These are phyloP conservation scores for Auanema freiburgensis DNA, from an alignment of 2,888 invertebrate species.

Conservation along the genomic window DNA sequence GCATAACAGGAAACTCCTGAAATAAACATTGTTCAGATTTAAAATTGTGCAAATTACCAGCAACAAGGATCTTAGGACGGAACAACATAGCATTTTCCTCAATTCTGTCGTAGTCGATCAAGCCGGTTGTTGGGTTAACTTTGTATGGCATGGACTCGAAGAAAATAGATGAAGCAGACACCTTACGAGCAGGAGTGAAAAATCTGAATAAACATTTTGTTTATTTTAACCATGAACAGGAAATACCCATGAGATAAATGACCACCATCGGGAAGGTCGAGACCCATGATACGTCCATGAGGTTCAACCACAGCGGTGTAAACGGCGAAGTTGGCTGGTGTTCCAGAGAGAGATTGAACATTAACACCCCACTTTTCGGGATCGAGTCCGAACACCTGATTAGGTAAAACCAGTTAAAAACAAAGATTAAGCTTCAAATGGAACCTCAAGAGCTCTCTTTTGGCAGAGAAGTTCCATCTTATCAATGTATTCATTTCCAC, in stretches of 20 bases:
- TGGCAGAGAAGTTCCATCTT: conserved; percentile 87
- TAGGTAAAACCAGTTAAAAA: not conserved
- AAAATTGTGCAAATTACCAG: conserved; percentile 69
- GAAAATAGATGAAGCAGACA: conserved; percentile 94
- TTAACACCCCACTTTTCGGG: conserved; percentile 93
- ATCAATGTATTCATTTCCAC: conserved; percentile 93
- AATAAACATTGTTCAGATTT: conserved; percentile 4
- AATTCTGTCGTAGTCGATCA: conserved; percentile 89
- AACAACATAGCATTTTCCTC: conserved; percentile 81
- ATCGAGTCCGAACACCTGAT: conserved; percentile 79
- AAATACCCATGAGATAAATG: conserved; percentile 72
- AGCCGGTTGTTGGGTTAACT: conserved; percentile 76
- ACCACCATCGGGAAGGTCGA: conserved; percentile 94
- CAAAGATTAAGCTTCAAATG: not conserved
- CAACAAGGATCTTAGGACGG: conserved; percentile 88
- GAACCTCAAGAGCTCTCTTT: conserved; percentile 74
- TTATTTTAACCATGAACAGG: not conserved
- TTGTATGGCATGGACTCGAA: conserved; percentile 98
- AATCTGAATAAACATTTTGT: conserved; percentile 69
- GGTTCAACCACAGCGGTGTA: conserved; percentile 81
- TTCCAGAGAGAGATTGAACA: conserved; percentile 93
- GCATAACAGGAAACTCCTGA: conserved; percentile 85
- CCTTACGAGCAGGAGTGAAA: conserved; percentile 84
- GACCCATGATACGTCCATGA: conserved; percentile 89
- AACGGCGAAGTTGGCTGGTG: conserved; percentile 94